Base-by-base conservation (phyloP, 2,113 vertebrate genomes). In the Turnix velox region DNA sequence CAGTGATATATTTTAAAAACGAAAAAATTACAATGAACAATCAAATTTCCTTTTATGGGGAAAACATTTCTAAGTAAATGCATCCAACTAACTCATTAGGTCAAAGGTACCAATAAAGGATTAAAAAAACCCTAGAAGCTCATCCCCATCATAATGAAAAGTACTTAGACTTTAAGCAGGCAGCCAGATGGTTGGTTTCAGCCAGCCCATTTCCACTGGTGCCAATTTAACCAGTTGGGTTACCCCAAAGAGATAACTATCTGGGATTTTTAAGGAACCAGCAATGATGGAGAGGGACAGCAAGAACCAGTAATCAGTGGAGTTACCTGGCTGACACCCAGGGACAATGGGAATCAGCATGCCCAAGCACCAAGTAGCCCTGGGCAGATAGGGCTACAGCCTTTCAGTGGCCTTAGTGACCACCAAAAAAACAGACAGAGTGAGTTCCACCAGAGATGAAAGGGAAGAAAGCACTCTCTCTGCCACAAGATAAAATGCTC, bases 111-210 rank as follows among this genome's bases (percentile, higher is more conserved):
- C 69, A 84, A 81, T 5, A 43, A 88, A 61, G 20, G 52, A 27
- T 69, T 58, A 22, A 45, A 76, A 45, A 76, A 82, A 23, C 9
- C 6, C 45, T 49, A 65, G 37, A 40, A 91, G n/a, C 76, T 14
- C 1, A 46, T 35, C n/a, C 19, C 59, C 31, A 65, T 51, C 35
- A 18, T 4, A 68, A 14, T 49, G 25, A 75, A 69, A 48, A 78
- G 52, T n/a, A 86, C 59, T 67, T 62, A 40, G 31, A 63, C 45
- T 72, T 91, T 10, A 80, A 82, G 31, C 15, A 94, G 62, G 78
- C 52, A 81, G 81, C 35, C 89, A 91, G 89, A 89, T 78, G 87
- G 87, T 61, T 75, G 61, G 39, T 49, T 78, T 81, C 74, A 67
- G 35, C n/a, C 78, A 57, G 69, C 58, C 69, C 42, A 8, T 43